Evolutionary conservation across 64 coral and sea anemone species (phyloP), one percentile per base, ranked within the genome.

Genomic region (Montipora capricornis): DNA sequence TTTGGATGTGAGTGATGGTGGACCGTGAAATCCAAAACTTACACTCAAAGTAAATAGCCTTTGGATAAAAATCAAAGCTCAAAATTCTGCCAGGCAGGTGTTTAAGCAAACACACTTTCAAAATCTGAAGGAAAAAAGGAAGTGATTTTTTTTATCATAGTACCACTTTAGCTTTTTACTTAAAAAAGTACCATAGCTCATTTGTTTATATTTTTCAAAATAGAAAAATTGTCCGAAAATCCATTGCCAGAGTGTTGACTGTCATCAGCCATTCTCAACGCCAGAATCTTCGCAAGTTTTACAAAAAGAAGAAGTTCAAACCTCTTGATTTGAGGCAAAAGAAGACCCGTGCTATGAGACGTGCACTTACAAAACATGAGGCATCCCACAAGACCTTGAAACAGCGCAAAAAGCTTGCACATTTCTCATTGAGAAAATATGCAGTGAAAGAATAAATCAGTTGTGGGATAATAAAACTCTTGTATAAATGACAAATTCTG

Each of bases 191-290:
- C 37, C 37, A 37, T 37, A 37, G 37, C 17, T n/a, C 47, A 13
- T 84, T 68, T 20, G 11, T 68, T 68, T 68, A 5, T 84, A 68
- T 84, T 57, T 57, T 57, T 57, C 11, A 8, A 6, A 6, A 7
- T 74, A 99, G 97, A 20, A 99, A 99, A 81, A 89, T 99, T 89
- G 97, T 99, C 5, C 93, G 97, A 47, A 99, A 99, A 71, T 99
- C 97, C n/a, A 92, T 99, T 90, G 97, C 97, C 20, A 82, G 97
- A 87, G 97, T 99, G 15, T 91, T 99, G 79, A 99, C 97, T 52
- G 97, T 99, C 11, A 96, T 99, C 53, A 96, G 95, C 75, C 97
- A 99, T 75, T 96, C 89, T 22, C 97, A 99, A 67, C 90, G 97
- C 69, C 95, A 99, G 61, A 96, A 99, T 89, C 89, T 99, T 89